A percentile compares a stretch with the other conserved stretches of the same genome.
Conservation (phyloP, 1,140 invertebrate species). For the Manduca sexta region DNA sequence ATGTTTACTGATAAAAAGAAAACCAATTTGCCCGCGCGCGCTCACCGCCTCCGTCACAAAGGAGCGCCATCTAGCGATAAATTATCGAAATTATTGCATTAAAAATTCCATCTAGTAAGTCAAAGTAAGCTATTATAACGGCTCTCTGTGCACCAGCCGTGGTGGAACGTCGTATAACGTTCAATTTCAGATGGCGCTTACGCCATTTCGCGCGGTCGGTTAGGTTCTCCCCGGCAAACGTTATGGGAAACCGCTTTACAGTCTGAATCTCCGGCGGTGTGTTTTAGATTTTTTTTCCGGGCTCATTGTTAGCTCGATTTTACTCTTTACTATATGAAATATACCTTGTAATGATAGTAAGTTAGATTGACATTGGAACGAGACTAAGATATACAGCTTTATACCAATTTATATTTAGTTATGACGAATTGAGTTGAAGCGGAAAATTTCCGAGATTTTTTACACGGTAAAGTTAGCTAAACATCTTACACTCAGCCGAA, state of each 20-base stretch:
- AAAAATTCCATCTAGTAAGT: constrained; percentile 79
- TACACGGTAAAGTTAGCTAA: too few relatives aligned
- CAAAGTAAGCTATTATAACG: constrained; percentile 73
- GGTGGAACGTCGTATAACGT: constrained; percentile 19
- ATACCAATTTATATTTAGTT: too few relatives aligned
- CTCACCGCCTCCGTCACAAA: constrained; percentile 37
- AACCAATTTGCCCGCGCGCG: constrained; percentile 39
- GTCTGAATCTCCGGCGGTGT: constrained; percentile 8
- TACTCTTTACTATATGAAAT: not conserved
- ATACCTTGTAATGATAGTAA: not conserved
- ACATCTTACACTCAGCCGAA: too few relatives aligned
- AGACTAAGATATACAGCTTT: too few relatives aligned
- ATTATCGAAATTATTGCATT: constrained; percentile 81
- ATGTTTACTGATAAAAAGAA: constrained; percentile 52
- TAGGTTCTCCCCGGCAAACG: constrained; percentile 31
- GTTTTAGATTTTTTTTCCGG: constrained; percentile 20
- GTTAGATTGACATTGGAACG: too few relatives aligned
- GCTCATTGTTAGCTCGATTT: constrained; percentile 4
- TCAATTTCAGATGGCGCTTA: not conserved
- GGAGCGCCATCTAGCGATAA: constrained; percentile 72
- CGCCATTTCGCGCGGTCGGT: constrained; percentile 9
- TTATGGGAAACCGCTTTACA: constrained; percentile 36
- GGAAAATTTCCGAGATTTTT: too few relatives aligned
- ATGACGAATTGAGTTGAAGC: too few relatives aligned
- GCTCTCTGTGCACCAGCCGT: constrained; percentile 1